phyloP scores from a whole-genome alignment of 1,140 invertebrate genomes.

The Liolophura sinensis region DNA sequence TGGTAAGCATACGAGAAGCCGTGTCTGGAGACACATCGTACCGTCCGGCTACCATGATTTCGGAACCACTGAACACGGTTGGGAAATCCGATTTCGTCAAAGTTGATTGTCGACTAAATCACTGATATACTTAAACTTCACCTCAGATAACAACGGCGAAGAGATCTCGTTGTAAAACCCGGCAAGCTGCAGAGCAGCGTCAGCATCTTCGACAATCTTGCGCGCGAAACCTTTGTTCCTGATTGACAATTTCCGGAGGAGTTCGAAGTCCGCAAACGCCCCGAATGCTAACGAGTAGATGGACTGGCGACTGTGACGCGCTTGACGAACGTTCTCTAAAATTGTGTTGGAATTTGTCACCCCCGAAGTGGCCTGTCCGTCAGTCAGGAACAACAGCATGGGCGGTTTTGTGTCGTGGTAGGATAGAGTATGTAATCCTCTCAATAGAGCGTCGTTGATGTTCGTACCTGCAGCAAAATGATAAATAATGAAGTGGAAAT shows the following conservation, averaged over 20 bases:
- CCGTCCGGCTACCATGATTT: slow-evolving; percentile 34
- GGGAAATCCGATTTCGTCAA: slow-evolving; percentile 30
- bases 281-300: slow-evolving; percentile 76
- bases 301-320: slow-evolving; percentile 27
- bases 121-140: slow-evolving; percentile 66
- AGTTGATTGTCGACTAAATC: slow-evolving; percentile 31
- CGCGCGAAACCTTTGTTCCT: slow-evolving; percentile 71
- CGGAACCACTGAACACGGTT: slow-evolving; percentile 27
- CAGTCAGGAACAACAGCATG: slow-evolving; percentile 76
- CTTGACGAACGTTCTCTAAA: slow-evolving; percentile 49
- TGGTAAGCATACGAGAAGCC: no score
- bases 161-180: slow-evolving; percentile 75
- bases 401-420: slow-evolving; percentile 39
- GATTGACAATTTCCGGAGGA: slow-evolving; percentile 69
- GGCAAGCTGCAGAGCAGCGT: slow-evolving; percentile 71
- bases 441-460: slow-evolving; percentile 66
- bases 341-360: slow-evolving; percentile 64
- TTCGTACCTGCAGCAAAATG: slow-evolving; percentile 58
- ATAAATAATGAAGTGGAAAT: no score
- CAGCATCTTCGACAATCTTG: slow-evolving; percentile 74
- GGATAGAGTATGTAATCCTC: slow-evolving; percentile 61
- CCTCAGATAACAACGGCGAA: slow-evolving; percentile 69
- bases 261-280: slow-evolving; percentile 69
- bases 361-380: slow-evolving; percentile 72
- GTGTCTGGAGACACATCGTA: not conserved